These are phyloP conservation scores for Diadromus collaris DNA, from an alignment of 2,888 invertebrate species.

Conservation along the genomic window DNA sequence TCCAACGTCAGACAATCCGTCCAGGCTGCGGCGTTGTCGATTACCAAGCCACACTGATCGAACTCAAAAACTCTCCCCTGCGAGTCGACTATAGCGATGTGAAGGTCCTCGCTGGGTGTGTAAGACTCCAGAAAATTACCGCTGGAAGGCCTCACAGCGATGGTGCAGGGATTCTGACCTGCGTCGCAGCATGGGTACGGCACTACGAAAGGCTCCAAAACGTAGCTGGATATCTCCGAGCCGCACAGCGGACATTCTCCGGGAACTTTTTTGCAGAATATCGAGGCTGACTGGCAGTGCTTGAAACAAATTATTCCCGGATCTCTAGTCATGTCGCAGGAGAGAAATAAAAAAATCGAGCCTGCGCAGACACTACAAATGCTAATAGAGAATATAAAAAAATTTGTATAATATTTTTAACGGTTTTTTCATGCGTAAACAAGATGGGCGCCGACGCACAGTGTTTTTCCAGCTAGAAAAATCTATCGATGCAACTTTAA, in stretches of 20 bases:
- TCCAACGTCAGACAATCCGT: constrained; percentile 69
- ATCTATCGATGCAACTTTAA: too few relatives aligned
- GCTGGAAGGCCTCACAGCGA: constrained; percentile 92
- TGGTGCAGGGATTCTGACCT: constrained; percentile 88
- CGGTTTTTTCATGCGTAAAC: too few relatives aligned
- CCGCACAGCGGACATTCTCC: constrained; percentile 89
- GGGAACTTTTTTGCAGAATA: constrained; percentile 92
- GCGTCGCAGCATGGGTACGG: constrained; percentile 94
- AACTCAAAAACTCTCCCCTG: constrained; percentile 91
- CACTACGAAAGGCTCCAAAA: constrained; percentile 81
- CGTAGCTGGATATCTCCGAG: constrained; percentile 58
- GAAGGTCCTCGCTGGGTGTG: constrained; percentile 91
- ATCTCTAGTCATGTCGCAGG: constrained; percentile 74
- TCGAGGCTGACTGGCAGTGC: constrained; percentile 90
- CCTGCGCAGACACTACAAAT: background rate
- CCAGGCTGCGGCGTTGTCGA: constrained; percentile 73
- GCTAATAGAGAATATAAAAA: too few relatives aligned
- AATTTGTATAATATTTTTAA: too few relatives aligned
- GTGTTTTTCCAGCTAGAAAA: too few relatives aligned
- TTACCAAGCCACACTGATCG: constrained; percentile 87
- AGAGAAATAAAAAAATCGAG: background rate
- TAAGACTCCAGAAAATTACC: constrained; percentile 95
- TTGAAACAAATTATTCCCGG: constrained; percentile 94
- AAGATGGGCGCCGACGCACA: too few relatives aligned
- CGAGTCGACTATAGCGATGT: constrained; percentile 94